A percentile compares a stretch with the other conserved stretches of the same genome.
Evolutionary conservation across 1,140 invertebrate species (phyloP).

Genomic region (Oedothorax gibbosus): DNA sequence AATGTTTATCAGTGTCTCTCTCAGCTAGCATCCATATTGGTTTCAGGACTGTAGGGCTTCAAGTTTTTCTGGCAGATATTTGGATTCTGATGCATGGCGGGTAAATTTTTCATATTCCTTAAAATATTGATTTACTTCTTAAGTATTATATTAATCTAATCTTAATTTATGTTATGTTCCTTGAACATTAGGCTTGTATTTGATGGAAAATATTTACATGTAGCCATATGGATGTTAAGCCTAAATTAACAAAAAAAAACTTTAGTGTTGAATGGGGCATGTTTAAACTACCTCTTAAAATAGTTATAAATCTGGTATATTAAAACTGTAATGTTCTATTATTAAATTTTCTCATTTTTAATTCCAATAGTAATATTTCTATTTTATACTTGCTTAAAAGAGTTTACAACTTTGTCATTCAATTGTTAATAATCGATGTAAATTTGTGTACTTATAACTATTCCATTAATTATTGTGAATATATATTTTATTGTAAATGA

Average conservation of each 20-base stretch:
- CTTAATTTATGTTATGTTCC: not conserved
- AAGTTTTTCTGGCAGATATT: conserved; percentile 37
- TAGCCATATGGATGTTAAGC: not conserved
- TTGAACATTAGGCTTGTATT: not conserved
- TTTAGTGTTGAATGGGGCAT: too few species aligned
- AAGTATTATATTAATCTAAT: not conserved
- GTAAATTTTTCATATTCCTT: too few species aligned
- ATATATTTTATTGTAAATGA: too few species aligned
- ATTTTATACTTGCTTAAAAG: not conserved
- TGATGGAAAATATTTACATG: not conserved
- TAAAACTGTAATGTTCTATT: too few species aligned
- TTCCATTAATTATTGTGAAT: too few species aligned
- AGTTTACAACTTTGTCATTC: not conserved
- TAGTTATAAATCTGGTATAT: too few species aligned
- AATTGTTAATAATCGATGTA: not conserved
- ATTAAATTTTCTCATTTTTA: too few species aligned
- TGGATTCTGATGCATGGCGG: conserved; percentile 14
- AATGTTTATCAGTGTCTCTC: conserved; percentile 17
- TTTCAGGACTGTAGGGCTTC: conserved; percentile 28
- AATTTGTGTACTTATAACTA: not conserved
- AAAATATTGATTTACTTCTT: not conserved
- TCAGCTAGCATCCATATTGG: conserved; percentile 9
- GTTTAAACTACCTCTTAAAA: too few species aligned
- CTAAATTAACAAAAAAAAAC: conserved; percentile 9
- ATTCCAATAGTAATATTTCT: not conserved